Percentiles rank a stretch among this genome's conserved stretches.
phyloP scores from a whole-genome alignment of 2,113 vertebrate genomes.

The Thunnus thynnus region DNA sequence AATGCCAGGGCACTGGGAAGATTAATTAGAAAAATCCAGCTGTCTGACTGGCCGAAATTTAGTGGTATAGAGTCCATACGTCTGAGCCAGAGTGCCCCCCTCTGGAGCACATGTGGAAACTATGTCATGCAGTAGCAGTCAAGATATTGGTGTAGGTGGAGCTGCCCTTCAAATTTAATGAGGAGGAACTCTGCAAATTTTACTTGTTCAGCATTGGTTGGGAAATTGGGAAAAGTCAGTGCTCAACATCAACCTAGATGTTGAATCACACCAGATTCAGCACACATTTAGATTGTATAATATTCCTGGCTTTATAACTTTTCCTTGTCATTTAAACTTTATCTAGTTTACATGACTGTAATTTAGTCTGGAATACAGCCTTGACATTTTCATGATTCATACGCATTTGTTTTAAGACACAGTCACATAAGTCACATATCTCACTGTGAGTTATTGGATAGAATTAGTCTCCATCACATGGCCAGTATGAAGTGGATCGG shows the following conservation, averaged over 20 bases:
- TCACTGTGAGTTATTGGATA: too few species aligned
- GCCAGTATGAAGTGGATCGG: background rate
- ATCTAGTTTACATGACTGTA: background rate
- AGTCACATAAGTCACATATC: background rate
- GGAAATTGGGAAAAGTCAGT: background rate
- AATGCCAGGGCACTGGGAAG: slow-evolving; percentile 66
- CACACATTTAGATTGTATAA: background rate
- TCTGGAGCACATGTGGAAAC: slow-evolving; percentile 32
- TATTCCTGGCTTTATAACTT: background rate
- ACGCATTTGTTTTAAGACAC: background rate
- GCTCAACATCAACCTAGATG: background rate
- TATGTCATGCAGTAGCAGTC: background rate
- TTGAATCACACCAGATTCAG: background rate
- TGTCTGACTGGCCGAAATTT: slow-evolving; percentile 57
- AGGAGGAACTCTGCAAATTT: background rate
- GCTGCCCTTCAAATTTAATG: slow-evolving; percentile 16
- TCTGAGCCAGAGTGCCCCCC: slow-evolving; percentile 44
- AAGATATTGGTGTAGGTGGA: background rate
- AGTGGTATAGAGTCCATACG: slow-evolving; percentile 51
- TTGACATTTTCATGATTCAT: background rate
- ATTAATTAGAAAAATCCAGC: slow-evolving; percentile 77
- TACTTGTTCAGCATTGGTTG: background rate
- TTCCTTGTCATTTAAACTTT: background rate
- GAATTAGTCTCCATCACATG: background rate
- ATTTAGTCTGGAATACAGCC: background rate